phyloP scores from a whole-genome alignment of 2,888 invertebrate species.

The Protonemura montana region DNA sequence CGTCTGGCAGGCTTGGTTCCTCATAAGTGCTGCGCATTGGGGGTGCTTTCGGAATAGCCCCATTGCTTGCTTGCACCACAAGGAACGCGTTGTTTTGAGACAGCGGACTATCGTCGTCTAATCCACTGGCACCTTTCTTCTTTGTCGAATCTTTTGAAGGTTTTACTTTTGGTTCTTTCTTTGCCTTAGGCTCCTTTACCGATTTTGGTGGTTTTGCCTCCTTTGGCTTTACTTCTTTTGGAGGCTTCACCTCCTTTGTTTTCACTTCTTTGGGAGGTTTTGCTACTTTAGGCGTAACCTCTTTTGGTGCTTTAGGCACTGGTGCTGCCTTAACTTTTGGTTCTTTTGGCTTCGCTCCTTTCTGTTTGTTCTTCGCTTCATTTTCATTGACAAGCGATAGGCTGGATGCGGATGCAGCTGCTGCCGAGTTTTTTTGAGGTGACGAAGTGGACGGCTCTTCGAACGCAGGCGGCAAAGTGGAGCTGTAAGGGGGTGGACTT shows the following conservation, averaged over 20 bases:
- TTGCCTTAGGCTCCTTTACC: slow-evolving; percentile 24
- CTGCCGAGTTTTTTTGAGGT: background rate
- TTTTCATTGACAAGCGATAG: slow-evolving; percentile 20
- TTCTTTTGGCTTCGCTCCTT: slow-evolving; percentile 19
- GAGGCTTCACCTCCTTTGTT: background rate
- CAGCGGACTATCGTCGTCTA: background rate
- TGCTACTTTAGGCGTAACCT: slow-evolving; percentile 33
- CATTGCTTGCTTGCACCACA: background rate
- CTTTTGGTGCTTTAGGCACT: slow-evolving; percentile 50
- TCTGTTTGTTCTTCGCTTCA: background rate
- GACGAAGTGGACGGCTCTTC: background rate
- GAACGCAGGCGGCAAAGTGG: slow-evolving; percentile 23
- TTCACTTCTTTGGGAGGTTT: slow-evolving; percentile 40
- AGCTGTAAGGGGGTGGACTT: slow-evolving; percentile 25
- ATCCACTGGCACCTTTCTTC: slow-evolving; percentile 1
- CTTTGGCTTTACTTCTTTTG: slow-evolving; percentile 14
- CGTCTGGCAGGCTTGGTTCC: background rate
- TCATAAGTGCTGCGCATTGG: background rate
- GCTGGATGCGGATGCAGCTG: background rate
- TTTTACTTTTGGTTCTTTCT: slow-evolving; percentile 27
- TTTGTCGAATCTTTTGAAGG: slow-evolving; percentile 2
- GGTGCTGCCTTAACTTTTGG: slow-evolving; percentile 32
- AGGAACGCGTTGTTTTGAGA: slow-evolving; percentile 33
- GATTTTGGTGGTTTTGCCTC: slow-evolving; percentile 15
- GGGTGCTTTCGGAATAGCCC: background rate